Evolutionary conservation across 2,113 vertebrate genomes (phyloP), one percentile per base, ranked within the genome.

Genomic region (Melospiza melodia): DNA sequence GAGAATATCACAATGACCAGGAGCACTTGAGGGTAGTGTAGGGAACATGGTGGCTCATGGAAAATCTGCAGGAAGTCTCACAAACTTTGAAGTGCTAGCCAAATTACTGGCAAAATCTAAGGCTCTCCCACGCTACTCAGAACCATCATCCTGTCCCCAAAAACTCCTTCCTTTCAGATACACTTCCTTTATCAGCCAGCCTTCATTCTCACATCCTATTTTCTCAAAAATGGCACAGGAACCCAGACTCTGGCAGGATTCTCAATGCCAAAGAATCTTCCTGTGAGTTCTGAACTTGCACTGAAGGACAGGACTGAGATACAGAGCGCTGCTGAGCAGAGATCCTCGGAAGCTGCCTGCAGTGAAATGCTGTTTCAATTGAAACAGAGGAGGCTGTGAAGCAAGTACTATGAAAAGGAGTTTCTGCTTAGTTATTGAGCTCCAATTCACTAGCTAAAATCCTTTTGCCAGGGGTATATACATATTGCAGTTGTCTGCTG

Each of bases 41-140:
- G 48, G n/a, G 67, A 52, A 67, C 62, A 10, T 52, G 39, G 44
- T 74, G 63, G 75, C 30, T 93, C 51, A 74, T 57, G 37, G 66
- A 95, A 91, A 91, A 73, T 65, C 75, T 67, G 23, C 78, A 84
- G 75, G 77, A 95, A 91, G 72, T 79, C 55, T 90, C 52, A 30
- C 10, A 9, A 90, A 71, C 83, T 94, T 95, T 87, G 82, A 91
- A 93, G 87, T 90, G 24, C 22, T 55, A 55, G 57, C 82, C 93
- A 95, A 91, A 90, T 67, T 87, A 88, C 59, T 77, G 82, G 44
- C 81, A 65, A 84, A 87, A 87, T 79, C 49, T 89, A 62, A 92
- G 31, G 33, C 37, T 89, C 84, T 94, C 89, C 77, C 87, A 76
- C 10, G 3, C 74, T 94, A 49, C 25, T 87, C 84, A 85, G 49